Conservation (phyloP, 2,113 vertebrate species). For the Phrynosoma blainvillii region DNA sequence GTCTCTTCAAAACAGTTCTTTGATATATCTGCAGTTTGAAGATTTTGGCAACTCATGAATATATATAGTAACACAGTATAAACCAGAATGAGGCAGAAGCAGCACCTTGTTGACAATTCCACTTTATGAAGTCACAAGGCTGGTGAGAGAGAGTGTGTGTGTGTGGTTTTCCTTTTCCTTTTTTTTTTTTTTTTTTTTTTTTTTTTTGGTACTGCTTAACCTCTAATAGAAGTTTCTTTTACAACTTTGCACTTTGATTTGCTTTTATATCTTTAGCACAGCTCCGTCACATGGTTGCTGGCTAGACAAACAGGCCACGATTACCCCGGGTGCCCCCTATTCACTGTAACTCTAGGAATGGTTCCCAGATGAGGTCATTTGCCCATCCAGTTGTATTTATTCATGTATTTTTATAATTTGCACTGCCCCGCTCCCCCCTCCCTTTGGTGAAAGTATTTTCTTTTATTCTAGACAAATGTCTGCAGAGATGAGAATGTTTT, state of each 20-base stretch:
- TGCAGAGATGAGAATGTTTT: neutral
- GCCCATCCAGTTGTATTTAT: neutral
- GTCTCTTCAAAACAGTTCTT: slow-evolving; percentile 7
- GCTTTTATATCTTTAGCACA: slow-evolving; percentile 43
- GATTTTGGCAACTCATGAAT: slow-evolving; percentile 14
- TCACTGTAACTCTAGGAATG: slow-evolving; percentile 65
- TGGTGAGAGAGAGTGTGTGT: too few species aligned
- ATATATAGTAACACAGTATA: slow-evolving; percentile 7
- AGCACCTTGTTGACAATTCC: neutral
- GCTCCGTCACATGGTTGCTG: slow-evolving; percentile 54
- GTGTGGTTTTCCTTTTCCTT: neutral
- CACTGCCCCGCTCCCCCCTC: neutral
- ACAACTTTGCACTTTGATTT: slow-evolving; percentile 21
- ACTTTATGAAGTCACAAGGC: neutral
- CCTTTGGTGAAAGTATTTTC: neutral
- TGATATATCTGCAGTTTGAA: neutral
- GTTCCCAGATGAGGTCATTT: slow-evolving; percentile 58
- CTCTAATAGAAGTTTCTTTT: neutral
- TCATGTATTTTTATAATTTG: neutral
- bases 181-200: neutral
- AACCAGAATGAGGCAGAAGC: neutral
- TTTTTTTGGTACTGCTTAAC: neutral
- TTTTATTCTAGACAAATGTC: neutral
- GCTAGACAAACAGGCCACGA: slow-evolving; percentile 64
- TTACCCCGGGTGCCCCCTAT: slow-evolving; percentile 64